phyloP scores from a whole-genome alignment of 1,140 invertebrate species.

The Aphaenogaster ashmeadi region DNA sequence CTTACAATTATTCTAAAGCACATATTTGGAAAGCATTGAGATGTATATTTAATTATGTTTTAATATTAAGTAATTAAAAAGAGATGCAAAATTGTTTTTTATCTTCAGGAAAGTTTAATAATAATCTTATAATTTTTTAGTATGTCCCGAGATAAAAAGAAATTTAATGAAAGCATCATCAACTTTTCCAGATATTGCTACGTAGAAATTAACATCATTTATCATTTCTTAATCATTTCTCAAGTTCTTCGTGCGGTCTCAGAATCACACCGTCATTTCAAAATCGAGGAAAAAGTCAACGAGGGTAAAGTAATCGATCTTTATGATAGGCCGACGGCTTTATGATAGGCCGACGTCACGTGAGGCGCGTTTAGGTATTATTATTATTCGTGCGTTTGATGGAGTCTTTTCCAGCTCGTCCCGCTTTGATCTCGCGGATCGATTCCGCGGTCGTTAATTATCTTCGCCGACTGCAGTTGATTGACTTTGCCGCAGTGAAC shows the following conservation, averaged over 20 bases:
- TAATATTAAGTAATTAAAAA: background rate
- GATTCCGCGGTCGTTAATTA: slow-evolving; percentile 63
- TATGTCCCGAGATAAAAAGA: background rate
- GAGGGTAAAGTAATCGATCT: slow-evolving; percentile 50
- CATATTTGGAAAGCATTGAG: background rate
- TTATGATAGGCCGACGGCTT: slow-evolving; percentile 32
- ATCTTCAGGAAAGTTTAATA: background rate
- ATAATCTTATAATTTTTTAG: slow-evolving; percentile 1
- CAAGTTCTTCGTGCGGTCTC: slow-evolving; percentile 1
- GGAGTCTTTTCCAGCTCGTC: slow-evolving; percentile 49
- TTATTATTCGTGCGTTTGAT: slow-evolving; percentile 61
- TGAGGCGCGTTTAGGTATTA: slow-evolving; percentile 56
- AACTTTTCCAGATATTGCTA: background rate
- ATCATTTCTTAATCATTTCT: slow-evolving; percentile 51
- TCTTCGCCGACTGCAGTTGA: slow-evolving; percentile 61
- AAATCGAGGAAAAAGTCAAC: slow-evolving; percentile 27
- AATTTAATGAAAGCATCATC: slow-evolving; percentile 1
- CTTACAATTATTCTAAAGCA: background rate
- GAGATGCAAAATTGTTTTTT: background rate
- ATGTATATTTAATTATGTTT: background rate
- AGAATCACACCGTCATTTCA: slow-evolving; percentile 25
- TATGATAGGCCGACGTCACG: slow-evolving; percentile 58
- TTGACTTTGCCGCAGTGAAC: slow-evolving; percentile 64
- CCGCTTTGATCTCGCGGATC: slow-evolving; percentile 59
- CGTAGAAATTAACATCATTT: slow-evolving; percentile 30